These are phyloP conservation scores for Morelia viridis DNA, from an alignment of 2,797 vertebrate species.

Conservation along the genomic window DNA sequence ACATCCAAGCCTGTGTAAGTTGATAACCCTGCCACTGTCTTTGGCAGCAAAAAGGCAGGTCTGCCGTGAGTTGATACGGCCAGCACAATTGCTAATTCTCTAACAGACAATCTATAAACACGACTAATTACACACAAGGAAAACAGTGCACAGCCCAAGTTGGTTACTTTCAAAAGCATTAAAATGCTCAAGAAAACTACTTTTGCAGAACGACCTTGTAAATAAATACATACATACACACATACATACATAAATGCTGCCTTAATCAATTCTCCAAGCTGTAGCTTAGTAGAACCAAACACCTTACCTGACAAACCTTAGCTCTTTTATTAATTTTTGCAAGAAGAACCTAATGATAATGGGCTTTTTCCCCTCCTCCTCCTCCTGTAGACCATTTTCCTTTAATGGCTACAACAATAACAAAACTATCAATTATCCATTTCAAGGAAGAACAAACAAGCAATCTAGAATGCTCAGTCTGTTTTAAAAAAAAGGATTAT, in stretches of 20 bases:
- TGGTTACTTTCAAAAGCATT: conserved; percentile 51
- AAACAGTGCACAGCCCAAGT: conserved; percentile 64
- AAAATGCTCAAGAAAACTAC: conserved; percentile 39
- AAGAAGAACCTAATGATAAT: conserved; percentile 31
- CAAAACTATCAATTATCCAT: conserved; percentile 55
- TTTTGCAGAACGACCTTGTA: conserved; percentile 39
- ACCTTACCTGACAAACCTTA: neutral
- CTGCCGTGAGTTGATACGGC: conserved; percentile 76
- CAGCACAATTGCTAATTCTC: conserved; percentile 72
- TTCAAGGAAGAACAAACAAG: conserved; percentile 63
- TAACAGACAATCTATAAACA: conserved; percentile 79
- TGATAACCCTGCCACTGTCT: conserved; percentile 79
- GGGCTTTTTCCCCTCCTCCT: neutral
- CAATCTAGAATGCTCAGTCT: conserved; percentile 46
- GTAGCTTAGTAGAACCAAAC: conserved; percentile 19
- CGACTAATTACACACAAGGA: conserved; percentile 73
- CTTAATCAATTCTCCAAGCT: conserved; percentile 49
- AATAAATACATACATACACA: neutral
- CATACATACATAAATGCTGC: conserved; percentile 40
- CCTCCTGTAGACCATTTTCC: conserved; percentile 54
- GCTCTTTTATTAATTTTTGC: conserved; percentile 37
- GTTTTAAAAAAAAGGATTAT: conserved; percentile 35
- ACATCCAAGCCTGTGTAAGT: conserved; percentile 79
- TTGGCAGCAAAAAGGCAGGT: conserved; percentile 78
- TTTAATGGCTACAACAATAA: conserved; percentile 27